Conservation (phyloP, 2,888 invertebrate species). For the Mylabris sibirica region DNA sequence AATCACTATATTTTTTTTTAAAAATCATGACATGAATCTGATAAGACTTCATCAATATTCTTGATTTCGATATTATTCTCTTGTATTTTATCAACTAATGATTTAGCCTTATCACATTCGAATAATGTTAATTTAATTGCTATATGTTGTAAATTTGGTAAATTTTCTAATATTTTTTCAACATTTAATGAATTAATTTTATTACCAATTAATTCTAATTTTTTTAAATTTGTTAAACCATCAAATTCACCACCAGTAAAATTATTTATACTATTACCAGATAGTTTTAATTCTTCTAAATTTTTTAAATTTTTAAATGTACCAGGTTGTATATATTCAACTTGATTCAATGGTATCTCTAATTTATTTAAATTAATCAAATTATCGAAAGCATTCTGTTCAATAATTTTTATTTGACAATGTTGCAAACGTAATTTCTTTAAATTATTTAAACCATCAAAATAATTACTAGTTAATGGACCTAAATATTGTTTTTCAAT, state of each 20-base stretch:
- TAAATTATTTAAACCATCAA: conserved; percentile 26
- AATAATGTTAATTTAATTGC: conserved; percentile 28
- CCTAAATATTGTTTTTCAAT: conserved; percentile 33
- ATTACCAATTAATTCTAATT: conserved; percentile 31
- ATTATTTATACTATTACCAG: conserved; percentile 30
- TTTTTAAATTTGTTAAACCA: conserved; percentile 29
- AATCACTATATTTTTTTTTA: background rate
- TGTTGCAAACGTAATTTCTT: conserved; percentile 30
- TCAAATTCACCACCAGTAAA: conserved; percentile 33
- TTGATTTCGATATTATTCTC: conserved; percentile 35
- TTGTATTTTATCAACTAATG: conserved; percentile 29
- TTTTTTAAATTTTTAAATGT: conserved; percentile 32
- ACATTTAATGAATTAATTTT: conserved; percentile 31
- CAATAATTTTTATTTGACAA: conserved; percentile 28
- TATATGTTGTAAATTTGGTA: conserved; percentile 31
- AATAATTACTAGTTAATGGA: conserved; percentile 26
- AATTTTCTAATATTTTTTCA: conserved; percentile 27
- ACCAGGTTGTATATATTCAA: conserved; percentile 32
- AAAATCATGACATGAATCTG: conserved; percentile 22
- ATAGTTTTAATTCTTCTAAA: conserved; percentile 30
- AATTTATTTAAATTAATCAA: conserved; percentile 26
- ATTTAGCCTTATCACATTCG: conserved; percentile 28
- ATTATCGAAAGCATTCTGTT: conserved; percentile 31
- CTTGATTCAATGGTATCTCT: conserved; percentile 32
- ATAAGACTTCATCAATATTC: conserved; percentile 28